Evolutionary conservation across 2,888 invertebrate species (phyloP).

Genomic region (Drosophila antonietae): DNA sequence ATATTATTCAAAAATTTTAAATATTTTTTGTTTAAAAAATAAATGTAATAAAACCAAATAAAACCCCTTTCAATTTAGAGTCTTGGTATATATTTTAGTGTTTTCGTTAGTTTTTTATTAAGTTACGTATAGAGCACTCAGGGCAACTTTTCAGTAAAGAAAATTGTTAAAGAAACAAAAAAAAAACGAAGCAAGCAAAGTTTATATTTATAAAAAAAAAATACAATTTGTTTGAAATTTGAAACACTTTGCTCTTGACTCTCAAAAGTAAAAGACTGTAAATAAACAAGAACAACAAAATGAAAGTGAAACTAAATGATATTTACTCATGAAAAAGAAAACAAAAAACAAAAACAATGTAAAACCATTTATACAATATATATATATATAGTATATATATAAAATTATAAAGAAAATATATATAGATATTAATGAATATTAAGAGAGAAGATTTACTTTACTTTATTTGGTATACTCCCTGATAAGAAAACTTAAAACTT

Average conservation of each 20-base stretch:
- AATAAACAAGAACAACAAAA: constrained; percentile 57
- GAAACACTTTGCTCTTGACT: constrained; percentile 77
- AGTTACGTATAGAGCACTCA: constrained; percentile 79
- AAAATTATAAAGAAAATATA: constrained; percentile 41
- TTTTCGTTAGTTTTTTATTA: constrained; percentile 12
- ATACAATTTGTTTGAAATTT: constrained; percentile 56
- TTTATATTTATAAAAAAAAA: constrained; percentile 40
- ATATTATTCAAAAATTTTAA: not conserved
- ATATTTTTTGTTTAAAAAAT: not conserved
- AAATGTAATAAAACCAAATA: not conserved
- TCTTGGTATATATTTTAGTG: constrained; percentile 26
- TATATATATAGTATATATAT: constrained; percentile 32
- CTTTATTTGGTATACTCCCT: constrained; percentile 47
- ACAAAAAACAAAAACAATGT: constrained; percentile 33
- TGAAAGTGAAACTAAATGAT: constrained; percentile 70
- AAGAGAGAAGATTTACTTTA: constrained; percentile 57
- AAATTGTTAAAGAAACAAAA: constrained; percentile 40
- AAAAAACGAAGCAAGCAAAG: not conserved
- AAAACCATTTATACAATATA: constrained; percentile 58
- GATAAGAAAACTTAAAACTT: constrained; percentile 12
- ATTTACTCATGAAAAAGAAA: constrained; percentile 60
- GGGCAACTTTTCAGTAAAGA: constrained; percentile 69
- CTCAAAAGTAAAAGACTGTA: constrained; percentile 80
- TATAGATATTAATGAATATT: constrained; percentile 29
- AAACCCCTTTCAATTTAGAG: constrained; percentile 13